Evolutionary conservation across 2,113 vertebrate genomes (phyloP).

Genomic region (Phainopepla nitens): DNA sequence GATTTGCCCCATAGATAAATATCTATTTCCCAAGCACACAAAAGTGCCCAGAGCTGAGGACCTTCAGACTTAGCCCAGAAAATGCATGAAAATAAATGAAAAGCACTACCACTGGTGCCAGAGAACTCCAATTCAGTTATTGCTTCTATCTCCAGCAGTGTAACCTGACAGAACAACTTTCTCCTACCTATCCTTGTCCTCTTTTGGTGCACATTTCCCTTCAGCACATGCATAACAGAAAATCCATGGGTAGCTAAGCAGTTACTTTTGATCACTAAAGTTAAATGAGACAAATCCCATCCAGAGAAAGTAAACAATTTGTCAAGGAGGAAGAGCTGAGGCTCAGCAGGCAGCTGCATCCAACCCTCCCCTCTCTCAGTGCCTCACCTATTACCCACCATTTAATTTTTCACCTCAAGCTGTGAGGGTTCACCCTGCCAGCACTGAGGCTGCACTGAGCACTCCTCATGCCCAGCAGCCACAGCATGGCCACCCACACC

Average conservation of each 20-base stretch:
- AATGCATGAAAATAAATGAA: neutral
- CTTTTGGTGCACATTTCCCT: neutral
- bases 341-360: neutral
- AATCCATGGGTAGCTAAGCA: neutral
- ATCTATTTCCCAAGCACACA: neutral
- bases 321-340: neutral
- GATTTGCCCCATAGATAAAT: neutral
- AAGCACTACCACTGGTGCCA: neutral
- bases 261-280: neutral
- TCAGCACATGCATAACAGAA: neutral
- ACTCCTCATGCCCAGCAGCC: fast-evolving
- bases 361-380: fast-evolving
- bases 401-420: neutral
- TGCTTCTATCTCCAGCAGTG: neutral
- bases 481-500: fast-evolving
- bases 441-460: fast-evolving
- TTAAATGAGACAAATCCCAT: neutral
- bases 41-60: neutral
- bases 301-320: neutral
- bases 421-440: fast-evolving
- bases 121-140: neutral
- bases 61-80: neutral
- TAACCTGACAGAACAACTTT: neutral
- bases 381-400: neutral
- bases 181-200: neutral